Base-by-base conservation (phyloP, 1,140 invertebrate genomes). In the Drosophila insularis region DNA sequence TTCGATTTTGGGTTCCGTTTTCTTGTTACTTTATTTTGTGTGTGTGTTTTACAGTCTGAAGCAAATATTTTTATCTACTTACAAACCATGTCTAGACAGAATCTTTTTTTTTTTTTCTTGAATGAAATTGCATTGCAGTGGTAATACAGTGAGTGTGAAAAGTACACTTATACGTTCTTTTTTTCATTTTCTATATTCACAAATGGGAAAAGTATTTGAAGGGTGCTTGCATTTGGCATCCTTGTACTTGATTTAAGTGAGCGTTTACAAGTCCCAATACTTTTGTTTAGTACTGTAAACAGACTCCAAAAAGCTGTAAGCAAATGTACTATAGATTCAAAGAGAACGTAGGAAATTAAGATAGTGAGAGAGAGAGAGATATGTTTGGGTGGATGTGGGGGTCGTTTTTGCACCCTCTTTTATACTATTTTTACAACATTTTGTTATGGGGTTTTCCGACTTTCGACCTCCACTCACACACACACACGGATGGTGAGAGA, bases 41-140 rank as follows among this genome's bases (percentile, higher is more conserved):
- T 39, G 17, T 43, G 40, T 23, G 8, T 13, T 23, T 43, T 8
- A 11, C 60, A 14, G 60, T 62, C 19, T 32, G 31, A 11, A 53
- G 61, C 70, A 69, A 75, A 71, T 81, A 86, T 86, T 76, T 84
- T 76, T 56, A 81, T 85, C 81, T 81, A 72, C 81, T 85, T 86
- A 74, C 74, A 75, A 75, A 50, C 43, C 43, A 64, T 64, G 81
- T 85, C 81, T 85, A 85, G 81, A 85, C 81, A 61, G 53, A 75
- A 68, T 75, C 65, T 39, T 61, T 50, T 37, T 35, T 39, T 50
- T 53, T 74, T 37, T 35, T 39, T 62, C 43, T 50, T 50, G 21
- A 50, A 50, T 46, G 11, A n/a, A n/a, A 13, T 54, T 23, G 17
- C 19, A 50, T 50, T 50, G 43, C 43, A 21, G 43, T 17, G 43